phyloP scores from a whole-genome alignment of 1,140 invertebrate species.

The Platyscapa corneri region DNA sequence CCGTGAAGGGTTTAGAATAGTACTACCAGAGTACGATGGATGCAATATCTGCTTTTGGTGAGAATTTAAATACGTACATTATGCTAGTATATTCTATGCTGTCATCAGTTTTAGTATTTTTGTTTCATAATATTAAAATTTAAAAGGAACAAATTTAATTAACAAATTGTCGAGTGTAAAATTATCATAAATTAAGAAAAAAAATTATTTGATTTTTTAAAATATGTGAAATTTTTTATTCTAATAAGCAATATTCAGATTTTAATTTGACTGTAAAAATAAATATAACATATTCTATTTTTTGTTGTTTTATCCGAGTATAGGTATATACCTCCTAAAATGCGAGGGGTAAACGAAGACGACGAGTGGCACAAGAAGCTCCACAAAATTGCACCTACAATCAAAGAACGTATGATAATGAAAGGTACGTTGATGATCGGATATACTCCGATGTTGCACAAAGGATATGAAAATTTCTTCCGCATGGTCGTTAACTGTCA shows the following conservation, averaged over 20 bases:
- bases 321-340: constrained; percentile 83
- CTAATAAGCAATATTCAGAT: too few species aligned
- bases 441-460: constrained; percentile 85
- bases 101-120: too few species aligned
- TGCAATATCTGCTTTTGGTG: constrained; percentile 95
- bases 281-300: too few species aligned
- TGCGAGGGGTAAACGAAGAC: constrained; percentile 76
- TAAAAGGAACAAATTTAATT: too few species aligned
- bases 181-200: too few species aligned
- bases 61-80: constrained; percentile 11
- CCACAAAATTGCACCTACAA: constrained; percentile 83
- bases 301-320: background rate
- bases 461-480: constrained; percentile 87
- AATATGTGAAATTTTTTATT: too few species aligned
- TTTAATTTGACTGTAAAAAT: too few species aligned
- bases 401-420: constrained; percentile 88
- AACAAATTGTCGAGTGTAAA: too few species aligned
- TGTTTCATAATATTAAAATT: too few species aligned
- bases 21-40: constrained; percentile 79
- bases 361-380: constrained; percentile 81
- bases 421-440: constrained; percentile 88
- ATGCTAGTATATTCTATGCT: background rate
- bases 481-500: constrained; percentile 89
- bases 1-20: constrained; percentile 78
- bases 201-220: too few species aligned